phyloP scores from a whole-genome alignment of 1,140 invertebrate species.

The Drosophila lowei region DNA sequence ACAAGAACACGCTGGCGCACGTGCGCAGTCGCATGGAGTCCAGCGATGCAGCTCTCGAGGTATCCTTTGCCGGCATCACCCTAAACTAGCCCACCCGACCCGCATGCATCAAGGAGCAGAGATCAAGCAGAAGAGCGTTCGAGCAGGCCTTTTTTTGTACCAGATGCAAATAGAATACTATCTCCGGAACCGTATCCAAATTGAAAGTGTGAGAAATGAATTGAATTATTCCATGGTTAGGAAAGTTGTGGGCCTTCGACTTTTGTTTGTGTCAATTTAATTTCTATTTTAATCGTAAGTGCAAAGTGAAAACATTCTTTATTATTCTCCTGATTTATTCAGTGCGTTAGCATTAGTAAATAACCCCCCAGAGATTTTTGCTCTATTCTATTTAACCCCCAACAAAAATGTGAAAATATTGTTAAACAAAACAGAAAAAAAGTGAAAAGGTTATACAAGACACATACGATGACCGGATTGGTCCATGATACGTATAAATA shows the following conservation, averaged over 20 bases:
- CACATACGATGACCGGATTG: conserved; percentile 55
- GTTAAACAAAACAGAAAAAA: conserved; percentile 60
- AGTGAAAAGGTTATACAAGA: conserved; percentile 58
- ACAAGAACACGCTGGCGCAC: conserved; percentile 94
- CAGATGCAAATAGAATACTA: conserved; percentile 25
- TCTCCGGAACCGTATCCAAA: conserved; percentile 24
- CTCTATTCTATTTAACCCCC: conserved; percentile 58
- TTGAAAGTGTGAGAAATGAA: conserved; percentile 41
- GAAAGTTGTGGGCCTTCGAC: conserved; percentile 53
- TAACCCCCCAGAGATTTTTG: conserved; percentile 47
- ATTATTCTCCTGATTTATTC: conserved; percentile 60
- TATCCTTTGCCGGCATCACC: conserved; percentile 82
- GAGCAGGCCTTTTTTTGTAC: conserved; percentile 56
- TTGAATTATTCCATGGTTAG: conserved; percentile 42
- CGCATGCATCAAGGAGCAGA: conserved; percentile 11
- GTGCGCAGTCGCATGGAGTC: conserved; percentile 87
- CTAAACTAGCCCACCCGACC: conserved; percentile 65
- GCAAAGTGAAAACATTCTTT: conserved; percentile 72
- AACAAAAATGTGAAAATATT: conserved; percentile 70
- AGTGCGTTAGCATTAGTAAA: conserved; percentile 59
- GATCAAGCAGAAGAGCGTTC: conserved; percentile 14
- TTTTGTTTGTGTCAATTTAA: conserved; percentile 58
- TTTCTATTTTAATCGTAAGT: conserved; percentile 64
- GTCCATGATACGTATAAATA: conserved; percentile 38
- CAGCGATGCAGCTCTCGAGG: conserved; percentile 85